Percentiles rank a stretch among this genome's conserved stretches.
These are phyloP conservation scores for Apogon hyalosoma DNA, from an alignment of 2,797 vertebrate genomes.

Conservation along the genomic window DNA sequence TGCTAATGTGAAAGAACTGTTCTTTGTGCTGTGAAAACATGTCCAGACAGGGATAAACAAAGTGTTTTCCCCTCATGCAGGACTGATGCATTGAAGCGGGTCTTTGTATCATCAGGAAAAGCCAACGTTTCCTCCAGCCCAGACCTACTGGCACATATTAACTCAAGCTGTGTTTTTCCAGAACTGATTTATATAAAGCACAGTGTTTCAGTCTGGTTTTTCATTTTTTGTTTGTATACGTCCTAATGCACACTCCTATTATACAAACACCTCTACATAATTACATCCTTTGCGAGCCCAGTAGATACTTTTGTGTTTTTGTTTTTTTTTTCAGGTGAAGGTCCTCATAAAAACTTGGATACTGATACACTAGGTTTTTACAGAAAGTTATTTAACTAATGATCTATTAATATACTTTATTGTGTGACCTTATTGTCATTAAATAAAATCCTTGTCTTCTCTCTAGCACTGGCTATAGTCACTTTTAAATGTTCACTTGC, in stretches of 20 bases:
- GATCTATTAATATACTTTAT: not conserved
- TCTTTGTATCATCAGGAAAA: not conserved
- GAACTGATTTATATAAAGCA: not conserved
- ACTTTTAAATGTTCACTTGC: not conserved
- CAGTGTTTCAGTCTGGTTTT: not conserved
- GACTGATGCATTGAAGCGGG: conserved; percentile 5
- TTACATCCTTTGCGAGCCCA: not conserved
- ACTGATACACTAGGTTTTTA: not conserved
- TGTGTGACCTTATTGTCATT: not conserved
- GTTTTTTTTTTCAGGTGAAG: not conserved
- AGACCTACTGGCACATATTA: conserved; percentile 4
- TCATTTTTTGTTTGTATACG: not conserved
- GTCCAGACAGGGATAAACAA: not conserved
- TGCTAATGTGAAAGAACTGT: no score
- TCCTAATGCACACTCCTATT: not conserved
- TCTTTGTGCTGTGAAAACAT: not conserved
- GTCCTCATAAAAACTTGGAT: not conserved
- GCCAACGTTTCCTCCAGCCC: not conserved
- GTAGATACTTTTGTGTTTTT: not conserved
- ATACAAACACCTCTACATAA: not conserved
- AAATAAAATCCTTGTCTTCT: not conserved
- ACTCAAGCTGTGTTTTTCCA: conserved; percentile 1
- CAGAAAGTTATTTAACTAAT: not conserved
- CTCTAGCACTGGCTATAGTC: not conserved
- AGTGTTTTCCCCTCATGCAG: not conserved